These are phyloP conservation scores for Lobophora halterata DNA, from an alignment of 2,888 invertebrate species.

Conservation along the genomic window DNA sequence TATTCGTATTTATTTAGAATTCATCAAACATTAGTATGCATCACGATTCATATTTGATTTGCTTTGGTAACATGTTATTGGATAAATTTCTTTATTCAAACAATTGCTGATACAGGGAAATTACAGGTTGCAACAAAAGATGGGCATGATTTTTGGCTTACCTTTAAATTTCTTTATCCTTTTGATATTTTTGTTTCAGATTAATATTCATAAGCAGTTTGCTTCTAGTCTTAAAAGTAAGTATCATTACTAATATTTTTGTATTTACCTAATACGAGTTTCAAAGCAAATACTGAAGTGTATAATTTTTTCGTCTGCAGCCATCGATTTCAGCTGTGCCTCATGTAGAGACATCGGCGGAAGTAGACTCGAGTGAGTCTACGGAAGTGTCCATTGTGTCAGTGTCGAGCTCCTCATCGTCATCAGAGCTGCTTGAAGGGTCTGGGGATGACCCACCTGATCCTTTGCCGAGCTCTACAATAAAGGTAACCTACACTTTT, in stretches of 20 bases:
- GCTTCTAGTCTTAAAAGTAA: conserved; percentile 50
- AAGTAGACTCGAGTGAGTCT: conserved; percentile 54
- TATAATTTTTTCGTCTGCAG: conserved; percentile 15
- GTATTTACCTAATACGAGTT: conserved; percentile 1
- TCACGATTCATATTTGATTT: conserved; percentile 56
- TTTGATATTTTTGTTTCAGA: conserved; percentile 55
- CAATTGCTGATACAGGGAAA: conserved; percentile 15
- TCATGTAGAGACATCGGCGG: conserved; percentile 48
- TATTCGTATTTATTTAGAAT: conserved; percentile 46
- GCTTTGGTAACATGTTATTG: conserved; percentile 37
- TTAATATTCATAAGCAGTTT: conserved; percentile 56
- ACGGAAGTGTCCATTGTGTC: conserved; percentile 61
- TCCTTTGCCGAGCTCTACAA: conserved; percentile 37
- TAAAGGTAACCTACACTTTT: conserved; percentile 43
- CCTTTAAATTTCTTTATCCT: conserved; percentile 4
- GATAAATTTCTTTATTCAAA: conserved; percentile 41
- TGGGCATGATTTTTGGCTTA: conserved; percentile 4
- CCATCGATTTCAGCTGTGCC: conserved; percentile 50
- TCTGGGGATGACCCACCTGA: conserved; percentile 71
- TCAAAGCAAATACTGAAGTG: background rate
- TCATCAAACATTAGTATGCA: conserved; percentile 49
- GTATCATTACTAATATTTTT: conserved; percentile 27
- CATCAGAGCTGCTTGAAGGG: conserved; percentile 60
- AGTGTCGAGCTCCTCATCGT: conserved; percentile 42
- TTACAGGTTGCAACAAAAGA: conserved; percentile 8